Percentiles rank a stretch among this genome's conserved stretches.
Conservation (phyloP, 1,140 invertebrate genomes). For the Cotesia chilonis region DNA sequence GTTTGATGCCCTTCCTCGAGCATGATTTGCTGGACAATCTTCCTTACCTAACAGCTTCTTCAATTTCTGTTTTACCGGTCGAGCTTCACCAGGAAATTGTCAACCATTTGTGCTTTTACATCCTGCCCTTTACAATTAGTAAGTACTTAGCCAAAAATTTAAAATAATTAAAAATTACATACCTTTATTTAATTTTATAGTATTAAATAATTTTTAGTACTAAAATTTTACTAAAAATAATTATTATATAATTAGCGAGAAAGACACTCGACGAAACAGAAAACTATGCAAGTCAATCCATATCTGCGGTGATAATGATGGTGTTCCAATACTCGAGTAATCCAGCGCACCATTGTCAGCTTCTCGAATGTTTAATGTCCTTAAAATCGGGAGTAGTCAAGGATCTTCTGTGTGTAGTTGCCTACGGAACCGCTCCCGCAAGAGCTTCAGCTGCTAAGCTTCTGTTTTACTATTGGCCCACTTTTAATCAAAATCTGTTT, state of each 20-base stretch:
- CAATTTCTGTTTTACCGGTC: constrained; percentile 89
- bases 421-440: constrained; percentile 93
- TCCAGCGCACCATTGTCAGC: constrained; percentile 93
- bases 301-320: constrained; percentile 96
- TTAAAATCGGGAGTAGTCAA: constrained; percentile 88
- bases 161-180: background rate
- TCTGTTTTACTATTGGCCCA: constrained; percentile 99
- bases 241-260: constrained; percentile 67
- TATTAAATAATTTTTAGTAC: background rate
- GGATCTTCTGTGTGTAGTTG: constrained; percentile 95
- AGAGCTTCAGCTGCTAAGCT: constrained; percentile 93
- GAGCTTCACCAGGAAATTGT: constrained; percentile 94
- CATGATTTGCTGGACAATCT: constrained; percentile 95
- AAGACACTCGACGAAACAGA: constrained; percentile 75
- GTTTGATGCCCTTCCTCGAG: constrained; percentile 95
- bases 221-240: background rate
- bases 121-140: constrained; percentile 96
- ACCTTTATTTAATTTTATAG: background rate
- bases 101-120: constrained; percentile 93
- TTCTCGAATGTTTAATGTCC: constrained; percentile 94
- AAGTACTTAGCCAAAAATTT: constrained; percentile 57
- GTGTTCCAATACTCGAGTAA: constrained; percentile 96
- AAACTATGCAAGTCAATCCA: constrained; percentile 89
- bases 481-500: constrained; percentile 92
- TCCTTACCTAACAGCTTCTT: constrained; percentile 92